These are phyloP conservation scores for Epizoanthus scotinus DNA, from an alignment of 92 coral and sea anemone genomes.

Conservation along the genomic window DNA sequence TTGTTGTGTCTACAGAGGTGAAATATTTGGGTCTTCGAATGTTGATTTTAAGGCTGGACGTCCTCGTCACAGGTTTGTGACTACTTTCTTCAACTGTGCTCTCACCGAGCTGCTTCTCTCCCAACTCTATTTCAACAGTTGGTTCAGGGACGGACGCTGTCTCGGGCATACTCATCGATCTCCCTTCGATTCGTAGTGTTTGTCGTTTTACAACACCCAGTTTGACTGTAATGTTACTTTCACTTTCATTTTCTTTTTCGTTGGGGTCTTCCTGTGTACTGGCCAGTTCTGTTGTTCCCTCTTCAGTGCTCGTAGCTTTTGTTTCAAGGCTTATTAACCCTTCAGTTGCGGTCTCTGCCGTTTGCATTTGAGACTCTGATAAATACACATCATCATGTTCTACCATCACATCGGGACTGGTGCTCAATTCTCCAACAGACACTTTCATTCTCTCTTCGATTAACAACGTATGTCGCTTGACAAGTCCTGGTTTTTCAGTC, in stretches of 20 bases:
- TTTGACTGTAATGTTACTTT: background rate
- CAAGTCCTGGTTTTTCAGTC: conserved; percentile 45
- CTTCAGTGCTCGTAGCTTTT: background rate
- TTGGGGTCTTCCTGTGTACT: conserved; percentile 5
- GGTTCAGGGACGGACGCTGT: background rate
- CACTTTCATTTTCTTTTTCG: background rate
- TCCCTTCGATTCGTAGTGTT: conserved; percentile 53
- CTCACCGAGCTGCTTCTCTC: background rate
- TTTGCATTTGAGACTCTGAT: conserved; percentile 8
- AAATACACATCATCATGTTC: conserved; percentile 9
- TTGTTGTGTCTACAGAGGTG: conserved; percentile 67
- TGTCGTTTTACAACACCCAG: conserved; percentile 57
- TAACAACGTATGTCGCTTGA: conserved; percentile 61
- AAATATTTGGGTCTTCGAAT: background rate
- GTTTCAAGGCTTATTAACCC: conserved; percentile 1
- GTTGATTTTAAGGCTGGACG: conserved; percentile 10
- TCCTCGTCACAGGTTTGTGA: background rate
- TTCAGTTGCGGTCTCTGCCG: background rate
- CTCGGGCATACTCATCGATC: conserved; percentile 28
- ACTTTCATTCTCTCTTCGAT: conserved; percentile 56
- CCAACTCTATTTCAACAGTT: background rate
- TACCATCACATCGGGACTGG: background rate
- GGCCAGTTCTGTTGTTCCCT: background rate
- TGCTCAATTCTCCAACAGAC: conserved; percentile 24
- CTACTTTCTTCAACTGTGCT: background rate